These are phyloP conservation scores for Numenius phaeopus DNA, from an alignment of 2,797 vertebrate genomes.

Conservation along the genomic window DNA sequence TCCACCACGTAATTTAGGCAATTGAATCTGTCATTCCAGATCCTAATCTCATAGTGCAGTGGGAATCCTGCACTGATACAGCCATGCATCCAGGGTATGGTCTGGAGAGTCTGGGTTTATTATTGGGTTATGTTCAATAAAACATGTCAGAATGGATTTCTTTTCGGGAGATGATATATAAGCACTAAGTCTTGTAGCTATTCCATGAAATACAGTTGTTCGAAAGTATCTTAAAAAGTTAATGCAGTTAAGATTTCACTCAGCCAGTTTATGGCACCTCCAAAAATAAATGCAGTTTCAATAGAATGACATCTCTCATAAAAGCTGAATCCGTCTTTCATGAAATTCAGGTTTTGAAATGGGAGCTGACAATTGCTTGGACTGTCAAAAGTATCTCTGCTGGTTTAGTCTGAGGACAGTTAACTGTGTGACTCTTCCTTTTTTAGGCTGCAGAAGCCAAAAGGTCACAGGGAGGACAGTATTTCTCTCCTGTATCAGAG, in stretches of 20 bases:
- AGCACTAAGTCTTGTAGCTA: constrained; percentile 25
- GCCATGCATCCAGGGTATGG: neutral
- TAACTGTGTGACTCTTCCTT: neutral
- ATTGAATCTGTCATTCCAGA: constrained; percentile 28
- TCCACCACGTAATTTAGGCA: neutral
- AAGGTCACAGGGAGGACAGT: constrained; percentile 28
- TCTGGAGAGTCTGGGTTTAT: constrained; percentile 18
- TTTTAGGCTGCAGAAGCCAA: neutral
- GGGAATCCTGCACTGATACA: neutral
- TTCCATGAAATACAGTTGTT: constrained; percentile 50
- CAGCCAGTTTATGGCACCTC: constrained; percentile 62
- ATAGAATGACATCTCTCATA: constrained; percentile 70
- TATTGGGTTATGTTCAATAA: constrained; percentile 62
- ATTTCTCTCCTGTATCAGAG: neutral
- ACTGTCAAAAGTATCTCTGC: constrained; percentile 45
- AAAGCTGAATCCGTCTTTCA: constrained; percentile 60
- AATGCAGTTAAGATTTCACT: constrained; percentile 65
- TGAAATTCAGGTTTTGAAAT: constrained; percentile 70
- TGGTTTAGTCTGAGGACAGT: constrained; percentile 8
- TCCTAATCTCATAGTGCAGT: constrained; percentile 14
- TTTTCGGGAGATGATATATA: constrained; percentile 17
- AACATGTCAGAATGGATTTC: constrained; percentile 43
- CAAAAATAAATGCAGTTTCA: constrained; percentile 73
- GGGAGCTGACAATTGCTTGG: constrained; percentile 62
- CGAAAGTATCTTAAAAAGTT: constrained; percentile 68